Percentiles rank a stretch among this genome's conserved stretches.
Conservation (phyloP, 2,888 invertebrate genomes). For the Ferdinandea cuprea region DNA sequence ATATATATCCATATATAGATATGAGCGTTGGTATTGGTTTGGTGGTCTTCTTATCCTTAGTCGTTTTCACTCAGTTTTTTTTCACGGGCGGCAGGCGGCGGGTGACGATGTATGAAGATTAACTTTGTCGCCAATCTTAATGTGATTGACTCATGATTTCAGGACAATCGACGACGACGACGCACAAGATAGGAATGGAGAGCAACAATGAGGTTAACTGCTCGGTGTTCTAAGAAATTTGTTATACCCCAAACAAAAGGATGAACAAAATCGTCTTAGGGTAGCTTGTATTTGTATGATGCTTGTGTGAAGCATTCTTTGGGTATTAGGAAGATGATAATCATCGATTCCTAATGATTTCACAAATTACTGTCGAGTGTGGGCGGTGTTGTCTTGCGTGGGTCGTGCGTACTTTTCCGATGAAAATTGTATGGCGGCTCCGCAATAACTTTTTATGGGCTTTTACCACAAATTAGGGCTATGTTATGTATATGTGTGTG, state of each 20-base stretch:
- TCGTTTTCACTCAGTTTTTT: slow-evolving; percentile 17
- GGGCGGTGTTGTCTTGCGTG: slow-evolving; percentile 16
- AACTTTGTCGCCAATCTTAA: slow-evolving; percentile 73
- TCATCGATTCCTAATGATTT: slow-evolving; percentile 68
- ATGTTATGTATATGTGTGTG: slow-evolving; percentile 5
- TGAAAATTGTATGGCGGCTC: slow-evolving; percentile 30
- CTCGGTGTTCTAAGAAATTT: slow-evolving; percentile 29
- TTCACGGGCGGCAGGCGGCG: too few species aligned
- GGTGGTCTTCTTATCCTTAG: slow-evolving; percentile 42
- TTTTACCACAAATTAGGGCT: background rate
- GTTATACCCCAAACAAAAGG: slow-evolving; percentile 39
- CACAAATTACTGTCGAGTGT: slow-evolving; percentile 48
- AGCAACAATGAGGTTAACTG: slow-evolving; percentile 40
- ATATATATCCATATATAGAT: slow-evolving; percentile 6
- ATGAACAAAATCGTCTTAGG: slow-evolving; percentile 23
- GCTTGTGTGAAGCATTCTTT: slow-evolving; percentile 15
- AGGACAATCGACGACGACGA: slow-evolving; percentile 48
- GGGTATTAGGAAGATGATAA: slow-evolving; percentile 49
- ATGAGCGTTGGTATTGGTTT: slow-evolving; percentile 6
- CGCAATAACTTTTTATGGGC: slow-evolving; percentile 52
- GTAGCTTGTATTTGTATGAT: too few species aligned
- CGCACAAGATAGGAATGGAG: slow-evolving; percentile 9
- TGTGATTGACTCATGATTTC: slow-evolving; percentile 70
- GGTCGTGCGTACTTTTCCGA: slow-evolving; percentile 32
- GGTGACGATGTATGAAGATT: slow-evolving; percentile 66